A percentile compares a stretch with the other conserved stretches of the same genome.
Evolutionary conservation across 2,797 vertebrate genomes (phyloP).

Genomic region (Amniataba percoides): DNA sequence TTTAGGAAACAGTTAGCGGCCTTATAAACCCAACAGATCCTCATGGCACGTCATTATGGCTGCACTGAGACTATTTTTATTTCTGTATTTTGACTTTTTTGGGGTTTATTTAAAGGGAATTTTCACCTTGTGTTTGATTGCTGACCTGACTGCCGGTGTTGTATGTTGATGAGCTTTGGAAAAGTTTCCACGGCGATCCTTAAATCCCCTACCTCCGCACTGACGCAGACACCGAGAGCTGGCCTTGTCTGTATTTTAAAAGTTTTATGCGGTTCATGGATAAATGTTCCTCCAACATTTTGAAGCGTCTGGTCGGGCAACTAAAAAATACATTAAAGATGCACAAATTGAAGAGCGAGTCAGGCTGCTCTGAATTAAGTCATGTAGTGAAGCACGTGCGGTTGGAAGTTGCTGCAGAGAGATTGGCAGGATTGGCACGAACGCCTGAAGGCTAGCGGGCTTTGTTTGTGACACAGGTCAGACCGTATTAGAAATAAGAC

Average conservation of each 20-base stretch:
- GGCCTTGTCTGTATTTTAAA: conserved; percentile 22
- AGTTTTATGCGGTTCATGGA: neutral
- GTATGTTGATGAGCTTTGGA: neutral
- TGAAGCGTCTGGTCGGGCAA: neutral
- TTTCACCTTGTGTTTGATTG: neutral
- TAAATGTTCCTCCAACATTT: conserved; percentile 7
- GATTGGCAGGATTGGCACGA: conserved; percentile 22
- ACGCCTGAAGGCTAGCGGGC: conserved; percentile 13
- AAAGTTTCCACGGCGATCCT: neutral
- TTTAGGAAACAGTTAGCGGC: conserved; percentile 42
- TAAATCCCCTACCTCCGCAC: neutral
- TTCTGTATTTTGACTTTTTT: neutral
- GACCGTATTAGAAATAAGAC: conserved; percentile 26
- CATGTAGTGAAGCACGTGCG: neutral
- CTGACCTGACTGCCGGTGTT: neutral
- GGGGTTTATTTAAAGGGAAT: neutral
- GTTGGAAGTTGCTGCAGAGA: conserved; percentile 6
- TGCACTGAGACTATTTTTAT: neutral
- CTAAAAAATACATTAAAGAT: conserved; percentile 39
- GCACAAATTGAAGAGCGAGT: neutral
- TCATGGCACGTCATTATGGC: neutral
- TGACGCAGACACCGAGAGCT: neutral
- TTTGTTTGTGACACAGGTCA: conserved; percentile 15
- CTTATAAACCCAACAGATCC: conserved; percentile 17
- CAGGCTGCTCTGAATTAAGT: neutral